Evolutionary conservation across 2,888 invertebrate genomes (phyloP), one percentile per base, ranked within the genome.

Genomic region (Lithophane leautieri): DNA sequence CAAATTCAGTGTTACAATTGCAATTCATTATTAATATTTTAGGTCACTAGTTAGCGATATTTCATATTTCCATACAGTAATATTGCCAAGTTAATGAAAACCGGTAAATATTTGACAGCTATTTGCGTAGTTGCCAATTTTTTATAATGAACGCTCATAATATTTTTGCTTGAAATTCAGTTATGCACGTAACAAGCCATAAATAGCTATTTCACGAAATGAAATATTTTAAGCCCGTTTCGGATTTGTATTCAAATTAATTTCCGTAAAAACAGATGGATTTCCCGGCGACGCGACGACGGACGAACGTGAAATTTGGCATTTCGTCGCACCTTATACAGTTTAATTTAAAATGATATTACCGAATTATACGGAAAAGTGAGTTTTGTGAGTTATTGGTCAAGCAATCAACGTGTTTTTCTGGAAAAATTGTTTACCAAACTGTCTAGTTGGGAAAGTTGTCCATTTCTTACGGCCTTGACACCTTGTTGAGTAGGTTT

Each of bases 311-410:
- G 68, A 65, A 80, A 70, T 82, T 66, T 56, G n/a, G 12, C 4
- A 79, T 78, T 84, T 73, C 44, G 1, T 47, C 62, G 50, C 44
- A 76, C 42, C 22, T 40, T 54, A 12, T 34, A 40, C 50, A 73
- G 58, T 75, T 79, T 71, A 78, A 85, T 81, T 83, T 76, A 69
- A 76, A 83, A 81, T 69, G 9, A 68, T 73, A 73, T 85, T 79
- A 79, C 63, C 40, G 19, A 79, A 79, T 83, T 70, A 65, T 40
- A 68, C 34, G 16, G 40, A 16, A 28, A 54, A n/a, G 34, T 60
- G 56, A 22, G 22, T 62, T 70, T 78, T 70, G 70, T 78, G 56
- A 70, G 22, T 62, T 65, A 65, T 63, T 47, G 54, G 65, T 56
- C 25, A 70, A 28, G 47, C 34, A 65, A 75, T 56, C 14, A 47